Base-by-base conservation (phyloP, 2,888 invertebrate genomes). In the Eupelmus urozonus region DNA sequence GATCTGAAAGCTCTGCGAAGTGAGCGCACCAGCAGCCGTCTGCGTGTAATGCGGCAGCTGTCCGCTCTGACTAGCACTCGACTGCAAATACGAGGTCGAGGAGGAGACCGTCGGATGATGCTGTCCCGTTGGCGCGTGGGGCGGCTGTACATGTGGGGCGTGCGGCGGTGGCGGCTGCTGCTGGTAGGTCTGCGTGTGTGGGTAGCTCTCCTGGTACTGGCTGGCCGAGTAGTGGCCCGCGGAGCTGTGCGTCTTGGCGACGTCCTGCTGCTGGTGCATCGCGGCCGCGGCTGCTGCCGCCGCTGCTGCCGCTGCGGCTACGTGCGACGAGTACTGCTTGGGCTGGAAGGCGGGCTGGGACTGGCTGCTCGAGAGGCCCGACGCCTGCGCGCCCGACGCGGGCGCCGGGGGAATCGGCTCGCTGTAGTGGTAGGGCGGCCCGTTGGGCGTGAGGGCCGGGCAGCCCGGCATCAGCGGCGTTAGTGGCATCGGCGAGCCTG, bases 381-480 rank as follows among this genome's bases (percentile, higher is more conserved):
- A 89, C 82, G 90, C 91, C 70, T 83, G 90, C 82, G 90, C 91
- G n/a, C n/a, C n/a, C 70, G 83, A 90, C 82, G 90, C 91, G 71
- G 83, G 90, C 82, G 90, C 91, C 88, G 85, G 91, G 86, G 90
- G 93, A 91, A 86, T 89, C 23, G 88, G 92, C 90, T 90, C 93
- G 91, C 82, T 92, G 91, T 90, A 92, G 88, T 87, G 93, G 91
- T 89, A 93, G 88, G 87, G 92, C 88, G 90, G 93, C 90, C 84
- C 89, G 78, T 89, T 89, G 53, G 89, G 89, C 53, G 89, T 89
- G 78, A 89, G 73, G 2, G 88, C 85, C 57, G 88, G 88, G 83
- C 89, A 89, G 18, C 89, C 89, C 25, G 89, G 88, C 88, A 89
- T 89, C 86, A 89, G 86, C 40, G 89, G 89, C 29, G 89, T 89